Conservation (phyloP, 2,797 vertebrate species). For the Xiphophorus birchmanni region DNA sequence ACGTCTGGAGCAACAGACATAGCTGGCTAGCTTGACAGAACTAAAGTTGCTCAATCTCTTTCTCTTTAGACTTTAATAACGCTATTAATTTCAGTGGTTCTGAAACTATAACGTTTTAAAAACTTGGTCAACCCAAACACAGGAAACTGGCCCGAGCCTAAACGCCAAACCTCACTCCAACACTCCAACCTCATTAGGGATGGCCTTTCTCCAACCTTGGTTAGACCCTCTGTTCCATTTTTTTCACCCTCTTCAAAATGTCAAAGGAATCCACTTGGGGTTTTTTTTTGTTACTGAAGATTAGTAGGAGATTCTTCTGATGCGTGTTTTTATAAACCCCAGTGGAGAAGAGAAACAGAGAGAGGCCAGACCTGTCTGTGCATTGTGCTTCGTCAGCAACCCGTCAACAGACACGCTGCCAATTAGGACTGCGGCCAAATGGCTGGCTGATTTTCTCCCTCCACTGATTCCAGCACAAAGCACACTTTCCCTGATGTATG, state of each 20-base stretch:
- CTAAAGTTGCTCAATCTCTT: background rate
- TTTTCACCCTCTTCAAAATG: conserved; percentile 12
- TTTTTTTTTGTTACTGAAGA: conserved; percentile 40
- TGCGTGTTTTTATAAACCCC: conserved; percentile 52
- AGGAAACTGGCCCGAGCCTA: background rate
- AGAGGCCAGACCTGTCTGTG: conserved; percentile 62
- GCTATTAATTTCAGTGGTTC: background rate
- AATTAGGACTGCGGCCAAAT: conserved; percentile 76
- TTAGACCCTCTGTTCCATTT: background rate
- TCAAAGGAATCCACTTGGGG: conserved; percentile 46
- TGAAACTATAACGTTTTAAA: background rate
- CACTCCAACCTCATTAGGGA: conserved; percentile 50
- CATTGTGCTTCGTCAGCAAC: conserved; percentile 72
- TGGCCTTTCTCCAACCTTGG: conserved; percentile 44
- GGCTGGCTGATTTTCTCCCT: conserved; percentile 62
- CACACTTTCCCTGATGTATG: background rate
- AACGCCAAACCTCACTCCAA: background rate
- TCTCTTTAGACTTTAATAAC: background rate
- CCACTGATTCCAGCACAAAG: conserved; percentile 34
- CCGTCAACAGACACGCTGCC: conserved; percentile 67
- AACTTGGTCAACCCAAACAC: background rate
- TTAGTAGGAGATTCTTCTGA: conserved; percentile 57
- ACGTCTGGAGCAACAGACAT: background rate
- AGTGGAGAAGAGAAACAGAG: conserved; percentile 48
- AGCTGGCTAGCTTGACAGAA: background rate